Conservation (phyloP, 2,797 vertebrate species). For the Kryptopterus vitreolus region DNA sequence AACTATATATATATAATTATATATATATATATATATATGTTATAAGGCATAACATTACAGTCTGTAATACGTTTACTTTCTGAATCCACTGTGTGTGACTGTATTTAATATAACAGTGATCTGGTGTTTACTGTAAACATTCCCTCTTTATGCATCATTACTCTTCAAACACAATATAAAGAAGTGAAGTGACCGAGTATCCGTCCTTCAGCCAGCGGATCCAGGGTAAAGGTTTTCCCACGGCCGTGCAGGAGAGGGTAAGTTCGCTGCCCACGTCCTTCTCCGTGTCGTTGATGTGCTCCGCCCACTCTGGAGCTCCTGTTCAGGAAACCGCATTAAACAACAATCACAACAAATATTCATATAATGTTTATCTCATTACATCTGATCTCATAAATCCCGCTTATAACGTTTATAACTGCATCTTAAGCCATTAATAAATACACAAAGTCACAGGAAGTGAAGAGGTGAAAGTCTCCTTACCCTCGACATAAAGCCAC, state of each 20-base stretch:
- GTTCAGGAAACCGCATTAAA: slow-evolving; percentile 14
- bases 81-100: neutral
- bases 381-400: no score
- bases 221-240: slow-evolving; percentile 88
- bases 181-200: slow-evolving; percentile 75
- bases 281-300: slow-evolving; percentile 95
- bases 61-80: no score
- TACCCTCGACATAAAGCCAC: slow-evolving; percentile 93
- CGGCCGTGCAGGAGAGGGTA: slow-evolving; percentile 89
- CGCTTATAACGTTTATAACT: no score
- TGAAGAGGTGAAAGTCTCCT: slow-evolving; percentile 39
- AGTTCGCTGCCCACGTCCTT: slow-evolving; percentile 92
- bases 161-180: neutral
- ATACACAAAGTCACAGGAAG: neutral
- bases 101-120: neutral
- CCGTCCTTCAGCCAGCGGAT: slow-evolving; percentile 98
- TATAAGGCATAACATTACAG: no score
- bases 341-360: neutral
- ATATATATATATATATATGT: no score
- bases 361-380: neutral
- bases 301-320: slow-evolving; percentile 96
- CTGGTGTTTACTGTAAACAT: neutral
- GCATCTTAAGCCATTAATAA: neutral
- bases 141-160: no score
- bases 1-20: no score